Evolutionary conservation across 2,113 vertebrate species (phyloP), one percentile per base, ranked within the genome.

Genomic region (Collichthys lucidus): DNA sequence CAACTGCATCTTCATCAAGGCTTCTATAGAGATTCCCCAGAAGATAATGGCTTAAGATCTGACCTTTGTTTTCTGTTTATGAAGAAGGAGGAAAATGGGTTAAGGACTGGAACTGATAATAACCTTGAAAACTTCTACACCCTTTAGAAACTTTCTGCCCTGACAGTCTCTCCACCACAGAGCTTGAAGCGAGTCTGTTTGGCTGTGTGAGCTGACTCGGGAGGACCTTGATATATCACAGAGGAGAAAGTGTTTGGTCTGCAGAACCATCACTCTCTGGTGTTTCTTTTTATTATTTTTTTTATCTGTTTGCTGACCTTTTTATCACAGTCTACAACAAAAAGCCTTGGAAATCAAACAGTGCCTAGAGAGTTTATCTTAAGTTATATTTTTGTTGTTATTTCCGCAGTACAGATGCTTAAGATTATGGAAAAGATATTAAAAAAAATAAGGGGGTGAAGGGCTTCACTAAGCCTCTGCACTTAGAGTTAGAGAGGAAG

Each of bases 21-120:
- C 98, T 83, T 98, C 97, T 0, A 98, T 99, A 89, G 98, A 99
- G 94, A 97, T 99, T 84, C 98, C 98, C 10, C 96, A 97, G 90
- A 99, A 98, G 89, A 99, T 99, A 88, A 96, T 99, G 93, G 93
- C 95, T 86, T 99, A 95, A 97, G 60, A 84, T 60, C 60, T 1
- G 5, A 68, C 50, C 4, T 77, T 79, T 74, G 29, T 78, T 55
- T 80, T 80, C 11, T 80, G 81, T 76, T 74, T 22, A 73, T 70
- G 65, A 90, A n/a, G n/a, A n/a, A 84, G 79, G 86, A 82, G 74
- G 67, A 64, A 71, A 80, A 86, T 47, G 14, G 69, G 80, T 77
- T 82, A 72, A 80, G 78, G 72, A 86, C 78, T 74, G 75, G 75
- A 85, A 88, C 46, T 63, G 64, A 83, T 55, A 62, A 53, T 89